These are phyloP conservation scores for Sitta carolinensis DNA, from an alignment of 2,797 vertebrate genomes.

Conservation along the genomic window DNA sequence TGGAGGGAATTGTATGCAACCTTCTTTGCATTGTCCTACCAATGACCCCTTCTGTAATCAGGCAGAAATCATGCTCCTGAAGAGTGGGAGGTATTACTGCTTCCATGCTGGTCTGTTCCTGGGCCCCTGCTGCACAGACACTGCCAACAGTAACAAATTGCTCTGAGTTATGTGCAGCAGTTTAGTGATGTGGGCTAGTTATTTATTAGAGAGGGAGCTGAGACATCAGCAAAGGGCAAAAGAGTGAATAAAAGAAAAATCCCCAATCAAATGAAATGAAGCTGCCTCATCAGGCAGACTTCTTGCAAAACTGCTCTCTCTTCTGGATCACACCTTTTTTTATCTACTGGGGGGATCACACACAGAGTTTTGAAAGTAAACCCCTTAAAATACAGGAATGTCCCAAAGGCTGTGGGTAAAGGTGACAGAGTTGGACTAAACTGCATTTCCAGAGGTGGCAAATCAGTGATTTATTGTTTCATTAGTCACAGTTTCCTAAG, in stretches of 20 bases:
- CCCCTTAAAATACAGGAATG: neutral
- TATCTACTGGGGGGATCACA: neutral
- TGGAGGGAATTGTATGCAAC: neutral
- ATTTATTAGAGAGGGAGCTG: conserved; percentile 55
- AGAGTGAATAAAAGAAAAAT: conserved; percentile 3
- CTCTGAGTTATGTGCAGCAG: conserved; percentile 25
- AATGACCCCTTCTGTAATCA: conserved; percentile 63
- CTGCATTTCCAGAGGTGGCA: neutral
- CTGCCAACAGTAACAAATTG: conserved; percentile 70
- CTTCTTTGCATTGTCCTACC: conserved; percentile 55
- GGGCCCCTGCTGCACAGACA: conserved; percentile 39
- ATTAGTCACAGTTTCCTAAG: conserved; percentile 32
- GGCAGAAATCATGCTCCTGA: conserved; percentile 60
- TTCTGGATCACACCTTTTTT: neutral
- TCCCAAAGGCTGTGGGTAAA: neutral
- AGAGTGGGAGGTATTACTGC: conserved; percentile 58
- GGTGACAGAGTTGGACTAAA: neutral
- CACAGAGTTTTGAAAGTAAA: neutral
- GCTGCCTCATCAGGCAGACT: neutral
- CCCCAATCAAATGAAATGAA: neutral
- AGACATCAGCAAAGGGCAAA: conserved; percentile 16
- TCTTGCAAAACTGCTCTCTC: neutral
- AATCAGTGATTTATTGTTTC: conserved; percentile 28
- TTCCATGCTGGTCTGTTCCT: conserved; percentile 56
- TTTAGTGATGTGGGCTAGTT: conserved; percentile 25